Conservation (phyloP, 2,113 vertebrate genomes). For the Pangasianodon gigas region DNA sequence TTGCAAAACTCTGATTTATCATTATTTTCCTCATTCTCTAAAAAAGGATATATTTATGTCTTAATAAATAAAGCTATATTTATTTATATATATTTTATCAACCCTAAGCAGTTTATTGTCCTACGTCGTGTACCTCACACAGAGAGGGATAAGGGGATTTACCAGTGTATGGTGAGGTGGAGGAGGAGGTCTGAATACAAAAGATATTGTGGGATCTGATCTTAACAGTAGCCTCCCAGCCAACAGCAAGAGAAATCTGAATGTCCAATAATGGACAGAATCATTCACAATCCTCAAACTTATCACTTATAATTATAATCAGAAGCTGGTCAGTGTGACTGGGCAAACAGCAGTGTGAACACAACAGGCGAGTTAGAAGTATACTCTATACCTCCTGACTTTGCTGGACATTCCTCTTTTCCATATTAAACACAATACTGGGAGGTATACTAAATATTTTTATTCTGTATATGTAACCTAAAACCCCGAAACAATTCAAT, state of each 20-base stretch:
- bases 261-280: neutral
- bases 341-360: neutral
- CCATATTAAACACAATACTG: neutral
- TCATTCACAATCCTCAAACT: neutral
- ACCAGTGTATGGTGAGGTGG: neutral
- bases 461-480: neutral
- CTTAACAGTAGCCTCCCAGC: neutral
- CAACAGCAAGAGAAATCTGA: neutral
- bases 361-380: neutral
- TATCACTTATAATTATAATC: neutral
- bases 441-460: neutral
- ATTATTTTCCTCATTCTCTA: neutral
- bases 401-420: neutral
- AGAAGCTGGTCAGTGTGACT: neutral
- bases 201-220: neutral
- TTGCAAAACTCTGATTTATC: neutral
- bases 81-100: neutral
- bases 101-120: neutral
- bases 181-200: neutral
- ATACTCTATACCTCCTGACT: neutral
- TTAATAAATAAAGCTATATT: no score
- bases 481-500: neutral
- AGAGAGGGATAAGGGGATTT: slow-evolving; percentile 1
- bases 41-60: neutral
- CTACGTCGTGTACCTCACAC: neutral